phyloP scores from a whole-genome alignment of 2,113 vertebrate species.

The Dryoscopus gambensis region DNA sequence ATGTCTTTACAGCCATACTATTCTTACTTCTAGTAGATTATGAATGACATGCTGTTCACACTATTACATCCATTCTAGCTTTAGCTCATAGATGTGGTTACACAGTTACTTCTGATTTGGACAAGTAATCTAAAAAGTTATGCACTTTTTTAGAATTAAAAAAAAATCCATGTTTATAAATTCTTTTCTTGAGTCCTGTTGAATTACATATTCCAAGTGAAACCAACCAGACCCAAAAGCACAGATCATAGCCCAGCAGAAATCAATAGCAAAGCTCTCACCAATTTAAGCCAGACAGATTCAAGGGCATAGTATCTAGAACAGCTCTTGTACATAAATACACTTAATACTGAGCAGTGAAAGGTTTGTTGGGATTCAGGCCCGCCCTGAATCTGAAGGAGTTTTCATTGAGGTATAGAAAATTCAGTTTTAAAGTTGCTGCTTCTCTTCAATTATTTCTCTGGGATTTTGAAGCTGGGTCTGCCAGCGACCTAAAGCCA shows the following conservation, averaged over 20 bases:
- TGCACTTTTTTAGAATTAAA: not conserved
- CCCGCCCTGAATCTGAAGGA: not conserved
- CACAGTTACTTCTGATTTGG: not conserved
- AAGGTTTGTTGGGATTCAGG: not conserved
- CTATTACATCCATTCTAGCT: not conserved
- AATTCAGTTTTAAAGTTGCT: not conserved
- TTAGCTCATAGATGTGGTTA: not conserved
- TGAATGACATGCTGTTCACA: not conserved
- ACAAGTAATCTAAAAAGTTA: not conserved
- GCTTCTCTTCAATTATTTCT: not conserved
- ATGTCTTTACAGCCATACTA: slow-evolving; percentile 15
- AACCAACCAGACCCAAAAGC: not conserved
- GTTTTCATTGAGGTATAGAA: not conserved
- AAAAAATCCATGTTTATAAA: not conserved
- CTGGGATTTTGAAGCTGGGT: not conserved
- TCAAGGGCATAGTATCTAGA: not conserved
- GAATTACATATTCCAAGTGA: not conserved
- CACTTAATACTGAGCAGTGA: not conserved
- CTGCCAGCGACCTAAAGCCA: not conserved
- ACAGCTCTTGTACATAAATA: not conserved
- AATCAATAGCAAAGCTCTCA: not conserved
- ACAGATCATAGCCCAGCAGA: not conserved
- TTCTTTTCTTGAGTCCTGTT: not conserved
- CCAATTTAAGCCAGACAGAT: not conserved
- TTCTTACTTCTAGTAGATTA: not conserved